Percentiles rank a stretch among this genome's conserved stretches.
Conservation (phyloP, 2,797 vertebrate genomes). For the Paguma larvata region DNA sequence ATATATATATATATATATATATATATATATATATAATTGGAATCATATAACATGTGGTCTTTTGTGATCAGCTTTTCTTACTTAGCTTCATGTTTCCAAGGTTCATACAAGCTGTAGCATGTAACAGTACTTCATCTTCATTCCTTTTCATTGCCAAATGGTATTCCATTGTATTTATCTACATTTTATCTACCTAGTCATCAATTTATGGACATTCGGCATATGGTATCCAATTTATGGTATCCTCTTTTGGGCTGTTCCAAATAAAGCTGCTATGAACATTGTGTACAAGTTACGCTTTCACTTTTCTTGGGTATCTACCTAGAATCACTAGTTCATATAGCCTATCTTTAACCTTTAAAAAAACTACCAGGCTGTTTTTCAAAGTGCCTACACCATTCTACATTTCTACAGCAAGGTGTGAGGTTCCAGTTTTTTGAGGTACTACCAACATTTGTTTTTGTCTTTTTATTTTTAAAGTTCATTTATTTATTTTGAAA, state of each 20-base stretch:
- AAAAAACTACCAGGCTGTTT: slow-evolving; percentile 9
- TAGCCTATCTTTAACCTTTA: not conserved
- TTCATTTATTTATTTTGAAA: no score
- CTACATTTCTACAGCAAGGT: not conserved
- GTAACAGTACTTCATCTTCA: not conserved
- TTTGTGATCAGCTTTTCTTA: not conserved
- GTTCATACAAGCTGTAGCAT: not conserved
- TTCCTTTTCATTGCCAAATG: not conserved
- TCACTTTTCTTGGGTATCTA: not conserved
- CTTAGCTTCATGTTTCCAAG: not conserved
- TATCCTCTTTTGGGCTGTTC: not conserved
- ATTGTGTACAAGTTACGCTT: not conserved
- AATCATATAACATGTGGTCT: not conserved
- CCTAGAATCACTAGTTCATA: not conserved
- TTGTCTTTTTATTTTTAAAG: not conserved
- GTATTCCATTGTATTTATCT: not conserved
- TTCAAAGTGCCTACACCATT: not conserved
- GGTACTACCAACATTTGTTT: not conserved
- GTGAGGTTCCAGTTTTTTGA: not conserved
- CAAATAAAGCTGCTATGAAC: not conserved
- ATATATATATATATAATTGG: not conserved
- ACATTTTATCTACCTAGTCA: not conserved
- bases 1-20: not conserved
- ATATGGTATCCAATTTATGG: not conserved
- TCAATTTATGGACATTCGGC: not conserved